Base-by-base conservation (phyloP, 2,888 invertebrate genomes). In the Coelinius sp. region DNA sequence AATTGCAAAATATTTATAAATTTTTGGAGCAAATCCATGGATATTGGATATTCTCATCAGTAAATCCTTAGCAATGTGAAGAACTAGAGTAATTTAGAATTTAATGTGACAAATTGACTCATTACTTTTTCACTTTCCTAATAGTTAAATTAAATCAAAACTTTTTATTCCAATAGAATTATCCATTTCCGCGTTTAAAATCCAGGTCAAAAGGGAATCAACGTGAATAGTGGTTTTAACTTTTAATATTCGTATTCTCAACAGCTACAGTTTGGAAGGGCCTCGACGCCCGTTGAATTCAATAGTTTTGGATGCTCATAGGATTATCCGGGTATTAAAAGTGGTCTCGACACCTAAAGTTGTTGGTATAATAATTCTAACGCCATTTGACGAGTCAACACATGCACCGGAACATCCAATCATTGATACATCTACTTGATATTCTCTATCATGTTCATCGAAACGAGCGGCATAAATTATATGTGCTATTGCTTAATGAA, bases 341-440 rank as follows among this genome's bases (percentile, higher is more conserved):
- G 27, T 24, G 17, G 31, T 53, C n/a, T 27, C 53, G n/a, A 10
- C 25, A 12, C n/a, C 53, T 14, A 25, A 6, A 24, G 25, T 53
- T n/a, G 44, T 35, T 10, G 10, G 6, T 10, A 8, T 1, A 3
- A 1, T 1, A 8, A 44, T 44, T 44, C 44, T 44, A 44, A 44
- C 17, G n/a, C 5, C 24, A 31, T 56, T 31, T 31, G 31, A 56
- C 17, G 27, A 63, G 35, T 38, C 44, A 46, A 25, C 22, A 63
- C 17, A 70, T 59, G 17, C 41, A 70, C 75, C 75, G 76, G 76
- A 76, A 76, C 75, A 44, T 38, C 38, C 63, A 75, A 75, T 75
- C 73, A 76, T 75, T 72, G 72, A 68, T 76, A 67, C 25, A 35
- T 31, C 59, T 20, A 59, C 31, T 59, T 35, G 31, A 35, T 31